Base-by-base conservation (phyloP, 2,888 invertebrate species). In the Xylocampa areola region DNA sequence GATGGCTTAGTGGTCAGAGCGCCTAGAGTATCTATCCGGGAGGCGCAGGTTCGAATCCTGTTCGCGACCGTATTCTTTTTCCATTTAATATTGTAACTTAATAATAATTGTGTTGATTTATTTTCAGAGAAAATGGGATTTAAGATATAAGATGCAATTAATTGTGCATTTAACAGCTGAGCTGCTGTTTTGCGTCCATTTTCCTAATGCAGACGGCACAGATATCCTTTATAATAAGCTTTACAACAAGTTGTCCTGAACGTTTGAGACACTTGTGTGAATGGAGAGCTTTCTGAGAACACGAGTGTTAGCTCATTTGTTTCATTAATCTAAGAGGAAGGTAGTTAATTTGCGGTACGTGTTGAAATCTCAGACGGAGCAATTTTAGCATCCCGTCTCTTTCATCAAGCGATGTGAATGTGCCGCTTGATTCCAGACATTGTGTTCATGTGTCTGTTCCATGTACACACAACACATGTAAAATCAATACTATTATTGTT, bases 341-440 rank as follows among this genome's bases (percentile, higher is more conserved):
- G 7, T 44, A 40, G 17, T 25, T 37, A 49, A 65, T 48, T 39
- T 45, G 45, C 11, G 30, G 29, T 30, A 11, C 17, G 44, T 19
- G 66, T 44, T 70, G 66, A 71, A 66, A 60, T 66, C 60, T 49
- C 41, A 69, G 64, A 63, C 57, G 4, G 39, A 35, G 51, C 19
- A 14, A 55, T 54, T 30, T 54, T 41, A 14, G 25, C 14, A 23
- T 33, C 21, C 27, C 11, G 44, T 33, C 21, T 43, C 52, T 59
- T 55, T 62, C 43, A 67, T 44, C 32, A 30, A 14, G 30, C 29
- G 11, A 19, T 16, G 43, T 55, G 30, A 16, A 44, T 50, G 33
- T 21, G 21, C 16, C 39, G 23, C 30, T 44, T 43, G 36, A 25
- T 40, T 49, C 39, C 36, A 61, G 50, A 43, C 23, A 55, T 55